These are phyloP conservation scores for Thumatha senex DNA, from an alignment of 2,888 invertebrate species.

Conservation along the genomic window DNA sequence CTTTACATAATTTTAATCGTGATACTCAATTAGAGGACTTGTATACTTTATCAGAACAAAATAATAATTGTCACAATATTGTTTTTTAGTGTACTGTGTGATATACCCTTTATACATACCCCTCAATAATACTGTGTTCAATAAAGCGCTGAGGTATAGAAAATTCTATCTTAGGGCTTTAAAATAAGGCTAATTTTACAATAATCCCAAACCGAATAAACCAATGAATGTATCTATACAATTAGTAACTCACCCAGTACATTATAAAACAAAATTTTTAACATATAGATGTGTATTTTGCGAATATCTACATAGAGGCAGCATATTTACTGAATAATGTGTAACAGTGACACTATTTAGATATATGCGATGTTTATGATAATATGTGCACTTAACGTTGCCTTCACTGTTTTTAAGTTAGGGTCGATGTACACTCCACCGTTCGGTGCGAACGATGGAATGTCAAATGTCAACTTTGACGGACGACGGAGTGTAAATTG, in stretches of 20 bases:
- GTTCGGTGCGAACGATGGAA: no score
- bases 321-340: constrained; percentile 69
- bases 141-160: neutral
- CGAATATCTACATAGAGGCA: constrained; percentile 79
- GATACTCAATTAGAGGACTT: constrained; percentile 70
- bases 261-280: constrained; percentile 51
- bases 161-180: neutral
- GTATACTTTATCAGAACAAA: constrained; percentile 60
- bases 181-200: constrained; percentile 6
- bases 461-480: no score
- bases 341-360: constrained; percentile 53
- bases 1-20: constrained; percentile 70
- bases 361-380: constrained; percentile 55
- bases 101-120: constrained; percentile 13
- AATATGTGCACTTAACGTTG: constrained; percentile 60
- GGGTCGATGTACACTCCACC: constrained; percentile 11
- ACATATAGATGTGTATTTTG: constrained; percentile 75
- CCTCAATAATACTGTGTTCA: constrained; percentile 18
- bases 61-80: constrained; percentile 64
- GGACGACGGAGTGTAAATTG: constrained; percentile 16
- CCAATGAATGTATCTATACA: neutral
- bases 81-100: constrained; percentile 55
- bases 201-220: constrained; percentile 3
- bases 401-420: constrained; percentile 54
- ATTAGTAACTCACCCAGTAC: constrained; percentile 45